These are phyloP conservation scores for rat (Rattus norvegicus) DNA, from an alignment of 2,113 vertebrate genomes.

Conservation along the genomic window GRCr8 NC_086019.1:103746501-103747000, in stretches of 20 bases:
- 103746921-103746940: constrained; percentile 57
- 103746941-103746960: background rate
- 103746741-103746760: fast-evolving
- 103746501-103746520: no score
- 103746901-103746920: background rate
- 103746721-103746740: constrained; percentile 29
- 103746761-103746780: background rate
- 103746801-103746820: background rate
- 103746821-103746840: fast-evolving
- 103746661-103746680: background rate
- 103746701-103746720: constrained; percentile 23
- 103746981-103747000: fast-evolving
- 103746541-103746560: background rate
- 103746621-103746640: background rate
- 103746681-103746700: background rate
- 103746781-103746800: background rate
- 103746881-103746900: background rate
- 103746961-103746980: fast-evolving
- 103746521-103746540: background rate
- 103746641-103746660: no score
- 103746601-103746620: background rate
- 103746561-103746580: no score
- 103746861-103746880: constrained; percentile 26
- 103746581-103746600: no score
- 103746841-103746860: constrained; percentile 29